Evolutionary conservation across 2,113 vertebrate species (phyloP).

Genomic region (Osmerus mordax): DNA sequence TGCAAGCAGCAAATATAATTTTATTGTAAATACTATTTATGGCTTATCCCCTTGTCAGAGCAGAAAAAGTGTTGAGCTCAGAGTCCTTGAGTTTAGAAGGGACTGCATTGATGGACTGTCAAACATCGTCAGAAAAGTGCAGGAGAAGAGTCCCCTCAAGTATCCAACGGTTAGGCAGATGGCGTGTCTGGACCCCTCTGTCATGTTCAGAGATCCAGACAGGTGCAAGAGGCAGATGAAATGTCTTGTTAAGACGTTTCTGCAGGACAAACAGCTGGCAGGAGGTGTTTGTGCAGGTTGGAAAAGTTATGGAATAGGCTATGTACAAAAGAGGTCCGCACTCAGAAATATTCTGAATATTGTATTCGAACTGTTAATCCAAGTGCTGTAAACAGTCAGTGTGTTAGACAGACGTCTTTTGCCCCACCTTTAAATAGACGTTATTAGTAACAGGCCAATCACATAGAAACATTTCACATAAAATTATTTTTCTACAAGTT

Average conservation of each 20-base stretch:
- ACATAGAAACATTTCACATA: too few species aligned
- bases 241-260: slow-evolving; percentile 24
- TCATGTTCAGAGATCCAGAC: slow-evolving; percentile 27
- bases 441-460: too few species aligned
- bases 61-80: neutral
- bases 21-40: neutral
- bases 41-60: slow-evolving; percentile 1
- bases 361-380: neutral
- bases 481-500: too few species aligned
- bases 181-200: slow-evolving; percentile 20
- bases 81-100: slow-evolving; percentile 21
- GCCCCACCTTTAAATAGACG: too few species aligned
- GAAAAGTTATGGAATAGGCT: slow-evolving; percentile 17
- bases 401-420: too few species aligned
- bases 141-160: slow-evolving; percentile 35
- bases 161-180: slow-evolving; percentile 26
- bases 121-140: slow-evolving; percentile 31
- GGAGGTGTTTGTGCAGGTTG: slow-evolving; percentile 33
- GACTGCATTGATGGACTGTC: slow-evolving; percentile 29
- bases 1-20: slow-evolving; percentile 24
- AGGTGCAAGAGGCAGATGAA: slow-evolving; percentile 21
- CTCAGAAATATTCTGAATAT: neutral
- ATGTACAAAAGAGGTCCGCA: too few species aligned
- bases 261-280: slow-evolving; percentile 23
- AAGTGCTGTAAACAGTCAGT: too few species aligned